Percentiles rank a stretch among this genome's conserved stretches.
Conservation (phyloP, 2,797 vertebrate species). For the Lagodon rhomboides region DNA sequence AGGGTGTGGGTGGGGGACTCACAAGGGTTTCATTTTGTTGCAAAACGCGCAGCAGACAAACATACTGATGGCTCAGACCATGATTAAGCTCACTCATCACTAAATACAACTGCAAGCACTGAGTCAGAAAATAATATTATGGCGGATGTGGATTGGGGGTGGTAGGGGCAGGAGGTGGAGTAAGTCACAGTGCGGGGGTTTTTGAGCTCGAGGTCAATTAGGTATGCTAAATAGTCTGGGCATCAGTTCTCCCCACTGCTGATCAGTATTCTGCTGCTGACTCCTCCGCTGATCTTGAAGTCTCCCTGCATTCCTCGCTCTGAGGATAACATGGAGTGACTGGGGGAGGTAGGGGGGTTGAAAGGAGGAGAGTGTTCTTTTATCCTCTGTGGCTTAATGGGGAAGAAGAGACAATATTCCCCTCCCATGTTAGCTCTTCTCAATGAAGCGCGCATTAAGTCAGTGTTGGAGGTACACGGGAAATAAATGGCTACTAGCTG, state of each 20-base stretch:
- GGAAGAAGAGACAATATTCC: constrained; percentile 69
- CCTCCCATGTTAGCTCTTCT: constrained; percentile 69
- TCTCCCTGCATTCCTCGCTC: constrained; percentile 68
- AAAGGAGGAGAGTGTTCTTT: constrained; percentile 67
- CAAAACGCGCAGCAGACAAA: constrained; percentile 32
- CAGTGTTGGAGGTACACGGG: constrained; percentile 32
- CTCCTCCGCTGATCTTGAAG: constrained; percentile 66
- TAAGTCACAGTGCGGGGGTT: constrained; percentile 50
- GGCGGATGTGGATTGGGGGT: not conserved
- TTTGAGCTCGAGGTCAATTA: constrained; percentile 78
- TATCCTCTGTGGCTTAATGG: constrained; percentile 75
- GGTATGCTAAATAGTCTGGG: constrained; percentile 74
- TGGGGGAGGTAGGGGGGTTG: constrained; percentile 22
- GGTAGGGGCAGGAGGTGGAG: constrained; percentile 9
- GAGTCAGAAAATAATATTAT: constrained; percentile 56
- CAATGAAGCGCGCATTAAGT: constrained; percentile 59
- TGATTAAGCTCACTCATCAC: constrained; percentile 54
- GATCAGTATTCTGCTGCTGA: constrained; percentile 78
- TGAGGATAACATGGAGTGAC: constrained; percentile 68
- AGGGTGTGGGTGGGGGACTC: constrained; percentile 13
- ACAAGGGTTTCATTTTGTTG: constrained; percentile 39
- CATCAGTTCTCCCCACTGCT: constrained; percentile 62
- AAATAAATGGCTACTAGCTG: constrained; percentile 71
- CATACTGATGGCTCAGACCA: constrained; percentile 45
- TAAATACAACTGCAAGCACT: constrained; percentile 46